Evolutionary conservation across 1,140 invertebrate species (phyloP).

Genomic region (Diabrotica undecimpunctata): DNA sequence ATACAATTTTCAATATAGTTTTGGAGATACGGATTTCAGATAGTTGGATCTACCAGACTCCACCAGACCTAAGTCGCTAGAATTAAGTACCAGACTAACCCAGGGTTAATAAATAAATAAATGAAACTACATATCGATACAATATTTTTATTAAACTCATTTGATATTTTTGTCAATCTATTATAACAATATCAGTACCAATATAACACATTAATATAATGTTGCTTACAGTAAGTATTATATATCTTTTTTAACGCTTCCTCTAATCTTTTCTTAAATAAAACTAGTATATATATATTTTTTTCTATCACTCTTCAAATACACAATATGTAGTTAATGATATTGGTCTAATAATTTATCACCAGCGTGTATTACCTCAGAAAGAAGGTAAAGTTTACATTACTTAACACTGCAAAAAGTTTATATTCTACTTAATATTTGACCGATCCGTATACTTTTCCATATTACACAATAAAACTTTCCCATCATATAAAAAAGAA

Average conservation of each 20-base stretch:
- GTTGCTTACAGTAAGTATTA: background rate
- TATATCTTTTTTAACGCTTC: background rate
- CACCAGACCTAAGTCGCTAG: too few species aligned
- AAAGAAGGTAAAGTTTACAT: background rate
- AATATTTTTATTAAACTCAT: constrained; percentile 1
- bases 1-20: too few species aligned
- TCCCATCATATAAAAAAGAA: too few species aligned
- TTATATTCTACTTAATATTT: too few species aligned
- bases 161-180: constrained; percentile 6
- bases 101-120: too few species aligned
- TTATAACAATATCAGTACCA: constrained; percentile 13
- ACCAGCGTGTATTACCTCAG: background rate
- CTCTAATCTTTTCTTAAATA: background rate
- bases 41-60: too few species aligned
- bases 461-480: too few species aligned
- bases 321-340: background rate
- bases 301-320: constrained; percentile 3
- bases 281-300: constrained; percentile 1
- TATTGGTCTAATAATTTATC: background rate
- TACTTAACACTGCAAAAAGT: too few species aligned
- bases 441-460: too few species aligned
- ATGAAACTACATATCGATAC: background rate
- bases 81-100: too few species aligned
- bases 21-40: too few species aligned
- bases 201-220: constrained; percentile 7